Evolutionary conservation across 2,797 vertebrate genomes (phyloP), one percentile per base, ranked within the genome.

Genomic region (Poeciliopsis paucimaculata): DNA sequence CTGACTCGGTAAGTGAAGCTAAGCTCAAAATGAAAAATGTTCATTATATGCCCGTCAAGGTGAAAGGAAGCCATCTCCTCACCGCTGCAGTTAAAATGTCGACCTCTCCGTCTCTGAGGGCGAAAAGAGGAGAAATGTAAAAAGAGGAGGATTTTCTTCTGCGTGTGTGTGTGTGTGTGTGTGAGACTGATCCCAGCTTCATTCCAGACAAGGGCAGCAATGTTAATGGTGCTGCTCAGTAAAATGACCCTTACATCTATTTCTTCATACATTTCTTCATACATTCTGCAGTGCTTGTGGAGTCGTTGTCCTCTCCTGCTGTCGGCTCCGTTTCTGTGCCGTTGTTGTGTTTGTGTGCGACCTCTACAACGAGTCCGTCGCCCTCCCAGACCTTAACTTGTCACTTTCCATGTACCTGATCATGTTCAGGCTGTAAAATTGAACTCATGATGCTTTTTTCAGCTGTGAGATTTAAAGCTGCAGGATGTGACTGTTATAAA

Each of bases 21-120:
- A 90, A 92, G 92, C 91, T 93, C 87, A 80, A 93, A 93, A 94
- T 91, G 92, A 92, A 91, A 94, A 93, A 92, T 89, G 91, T 94
- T 94, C 91, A 94, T 95, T 92, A 93, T 93, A 86, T 86, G 90
- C 82, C 89, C 90, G 90, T 93, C 92, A 94, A 93, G 90, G 92
- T 93, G 92, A 93, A 89, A 91, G 90, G 93, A 94, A 93, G 91
- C 87, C 90, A 87, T 91, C 91, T 91, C 90, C 90, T 88, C 83
- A 39, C 82, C 49, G 83, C 84, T 23, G 85, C 91, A 84, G 92
- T 92, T 90, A 92, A 92, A 91, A 92, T 89, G 90, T 92, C 87
- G 87, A 91, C 91, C 86, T 91, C 89, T 90, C 76, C 81, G 84
- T 87, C 87, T 88, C 84, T 0, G 77, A 88, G 90, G 88, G 88